Conservation (phyloP, 2,888 invertebrate genomes). For the Drosophila kokeensis region DNA sequence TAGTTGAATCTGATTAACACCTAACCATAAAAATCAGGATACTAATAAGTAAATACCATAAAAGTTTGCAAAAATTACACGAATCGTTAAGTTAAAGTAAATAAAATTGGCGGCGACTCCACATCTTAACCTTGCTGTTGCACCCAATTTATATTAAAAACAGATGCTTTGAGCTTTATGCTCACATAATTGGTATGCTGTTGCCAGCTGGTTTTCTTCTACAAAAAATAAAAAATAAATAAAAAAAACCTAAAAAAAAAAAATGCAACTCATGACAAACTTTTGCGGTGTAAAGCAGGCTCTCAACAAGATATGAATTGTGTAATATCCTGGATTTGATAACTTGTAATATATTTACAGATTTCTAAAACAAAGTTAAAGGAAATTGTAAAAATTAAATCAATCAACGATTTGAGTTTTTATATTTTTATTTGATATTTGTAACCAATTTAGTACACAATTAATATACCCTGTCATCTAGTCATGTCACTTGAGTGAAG, state of each 20-base stretch:
- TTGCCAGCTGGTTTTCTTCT: slow-evolving; percentile 1
- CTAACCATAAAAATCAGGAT: neutral
- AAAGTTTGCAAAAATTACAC: neutral
- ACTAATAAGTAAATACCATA: neutral
- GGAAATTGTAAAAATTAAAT: neutral
- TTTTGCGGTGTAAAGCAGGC: slow-evolving; percentile 13
- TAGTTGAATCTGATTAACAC: neutral
- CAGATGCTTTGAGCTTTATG: slow-evolving; percentile 27
- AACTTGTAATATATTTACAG: neutral
- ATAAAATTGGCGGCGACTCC: neutral
- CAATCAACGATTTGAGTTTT: neutral
- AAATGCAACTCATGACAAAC: slow-evolving; percentile 21
- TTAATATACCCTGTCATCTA: neutral
- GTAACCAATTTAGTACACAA: neutral
- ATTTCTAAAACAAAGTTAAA: neutral
- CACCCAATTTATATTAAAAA: slow-evolving; percentile 40
- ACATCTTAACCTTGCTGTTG: neutral
- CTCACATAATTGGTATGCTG: slow-evolving; percentile 44
- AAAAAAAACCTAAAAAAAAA: slow-evolving; percentile 13
- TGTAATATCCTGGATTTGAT: neutral
- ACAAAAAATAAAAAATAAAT: slow-evolving; percentile 5
- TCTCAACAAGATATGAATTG: neutral
- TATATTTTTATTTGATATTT: neutral
- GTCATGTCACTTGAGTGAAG: neutral
- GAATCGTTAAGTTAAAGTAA: rapidly evolving